These are phyloP conservation scores for Eurypyga helias DNA, from an alignment of 2,113 vertebrate genomes.

Conservation along the genomic window DNA sequence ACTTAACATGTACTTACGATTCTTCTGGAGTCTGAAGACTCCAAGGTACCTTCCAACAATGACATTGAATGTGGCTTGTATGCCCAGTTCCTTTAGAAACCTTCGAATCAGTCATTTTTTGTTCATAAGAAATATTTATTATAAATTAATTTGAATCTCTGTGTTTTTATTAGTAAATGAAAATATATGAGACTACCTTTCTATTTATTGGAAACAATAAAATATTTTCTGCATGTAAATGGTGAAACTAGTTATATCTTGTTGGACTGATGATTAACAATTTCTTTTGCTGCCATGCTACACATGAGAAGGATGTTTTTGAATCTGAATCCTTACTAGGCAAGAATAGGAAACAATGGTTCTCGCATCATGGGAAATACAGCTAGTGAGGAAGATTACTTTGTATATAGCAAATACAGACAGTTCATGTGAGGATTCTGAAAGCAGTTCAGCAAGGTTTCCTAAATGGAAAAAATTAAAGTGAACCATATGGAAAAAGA, in stretches of 20 bases:
- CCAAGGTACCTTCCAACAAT: background rate
- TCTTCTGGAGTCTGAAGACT: background rate
- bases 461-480: background rate
- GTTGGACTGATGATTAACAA: background rate
- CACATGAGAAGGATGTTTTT: background rate
- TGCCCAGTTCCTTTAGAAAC: background rate
- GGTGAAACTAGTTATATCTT: background rate
- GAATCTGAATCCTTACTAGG: slow-evolving; percentile 3
- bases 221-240: background rate
- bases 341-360: slow-evolving; percentile 30
- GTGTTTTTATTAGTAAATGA: background rate
- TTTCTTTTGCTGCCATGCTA: background rate
- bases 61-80: background rate
- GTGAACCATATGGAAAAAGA: background rate
- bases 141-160: background rate
- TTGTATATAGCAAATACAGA: background rate
- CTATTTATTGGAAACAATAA: background rate
- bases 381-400: background rate
- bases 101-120: background rate
- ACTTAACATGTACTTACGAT: background rate
- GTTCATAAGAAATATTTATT: background rate
- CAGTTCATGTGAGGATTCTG: background rate
- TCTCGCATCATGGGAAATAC: background rate
- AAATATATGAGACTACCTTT: background rate
- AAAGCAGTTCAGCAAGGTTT: background rate